A percentile compares a stretch with the other conserved stretches of the same genome.
Conservation (phyloP, 2,888 invertebrate genomes). For the Xanthia togata region DNA sequence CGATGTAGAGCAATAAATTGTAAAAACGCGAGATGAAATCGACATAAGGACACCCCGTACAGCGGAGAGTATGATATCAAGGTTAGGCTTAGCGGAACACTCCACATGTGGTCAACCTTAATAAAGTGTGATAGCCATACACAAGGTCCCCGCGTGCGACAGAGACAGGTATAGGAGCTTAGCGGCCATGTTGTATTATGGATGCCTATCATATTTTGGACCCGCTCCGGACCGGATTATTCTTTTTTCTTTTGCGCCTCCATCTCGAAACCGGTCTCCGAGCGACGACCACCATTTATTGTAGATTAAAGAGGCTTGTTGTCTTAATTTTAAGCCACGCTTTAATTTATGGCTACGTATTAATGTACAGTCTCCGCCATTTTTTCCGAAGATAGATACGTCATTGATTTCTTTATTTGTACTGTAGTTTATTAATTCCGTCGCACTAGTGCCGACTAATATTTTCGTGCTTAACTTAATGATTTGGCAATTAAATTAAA, state of each 20-base stretch:
- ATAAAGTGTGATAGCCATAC: conserved; percentile 87
- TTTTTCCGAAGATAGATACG: conserved; percentile 85
- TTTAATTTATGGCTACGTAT: conserved; percentile 89
- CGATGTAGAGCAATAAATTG: conserved; percentile 56
- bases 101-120: conserved; percentile 91
- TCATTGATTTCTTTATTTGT: conserved; percentile 89
- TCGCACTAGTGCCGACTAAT: conserved; percentile 87
- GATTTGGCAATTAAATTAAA: conserved; percentile 91
- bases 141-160: conserved; percentile 74
- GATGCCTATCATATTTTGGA: conserved; percentile 91
- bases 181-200: conserved; percentile 91
- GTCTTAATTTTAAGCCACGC: conserved; percentile 90
- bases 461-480: conserved; percentile 89
- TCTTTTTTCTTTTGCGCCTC: conserved; percentile 88
- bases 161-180: conserved; percentile 85
- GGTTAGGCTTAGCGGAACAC: conserved; percentile 91
- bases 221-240: conserved; percentile 89
- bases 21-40: conserved; percentile 63
- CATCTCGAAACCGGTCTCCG: conserved; percentile 88
- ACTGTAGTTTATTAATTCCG: conserved; percentile 81
- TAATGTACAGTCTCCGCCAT: conserved; percentile 87
- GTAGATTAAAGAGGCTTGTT: conserved; percentile 91
- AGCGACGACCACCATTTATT: conserved; percentile 90
- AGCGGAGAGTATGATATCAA: conserved; percentile 89
- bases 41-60: conserved; percentile 82